Percentiles rank a stretch among this genome's conserved stretches.
These are phyloP conservation scores for Temnothorax unifasciatus DNA, from an alignment of 2,888 invertebrate genomes.

Conservation along the genomic window DNA sequence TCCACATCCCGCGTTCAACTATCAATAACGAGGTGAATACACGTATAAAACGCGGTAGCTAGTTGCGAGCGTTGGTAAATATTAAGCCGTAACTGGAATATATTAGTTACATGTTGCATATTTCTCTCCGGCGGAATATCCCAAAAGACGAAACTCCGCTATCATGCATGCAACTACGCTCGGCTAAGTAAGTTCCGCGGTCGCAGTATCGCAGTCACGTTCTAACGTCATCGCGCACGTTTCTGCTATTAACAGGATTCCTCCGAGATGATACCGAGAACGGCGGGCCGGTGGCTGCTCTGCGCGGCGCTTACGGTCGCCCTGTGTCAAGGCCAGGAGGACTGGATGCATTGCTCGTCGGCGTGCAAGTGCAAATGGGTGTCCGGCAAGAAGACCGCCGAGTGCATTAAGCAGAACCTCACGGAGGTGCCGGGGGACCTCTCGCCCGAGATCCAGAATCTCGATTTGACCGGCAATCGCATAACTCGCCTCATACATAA, in stretches of 20 bases:
- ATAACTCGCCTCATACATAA: constrained; percentile 90
- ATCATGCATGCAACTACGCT: constrained; percentile 23
- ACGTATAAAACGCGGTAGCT: background rate
- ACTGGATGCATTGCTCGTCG: constrained; percentile 89
- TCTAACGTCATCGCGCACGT: constrained; percentile 46
- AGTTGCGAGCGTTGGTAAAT: constrained; percentile 18
- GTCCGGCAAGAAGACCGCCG: constrained; percentile 94
- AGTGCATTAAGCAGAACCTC: constrained; percentile 91
- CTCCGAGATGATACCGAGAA: constrained; percentile 78
- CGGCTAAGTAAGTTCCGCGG: constrained; percentile 38
- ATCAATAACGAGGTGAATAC: constrained; percentile 30
- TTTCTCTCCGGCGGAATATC: constrained; percentile 19
- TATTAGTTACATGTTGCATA: constrained; percentile 17
- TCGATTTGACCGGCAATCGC: constrained; percentile 91
- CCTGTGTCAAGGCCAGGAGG: constrained; percentile 85
- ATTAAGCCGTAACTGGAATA: constrained; percentile 32
- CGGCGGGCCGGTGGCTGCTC: constrained; percentile 70
- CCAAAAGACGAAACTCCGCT: constrained; percentile 32
- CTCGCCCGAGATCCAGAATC: constrained; percentile 89
- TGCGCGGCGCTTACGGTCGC: constrained; percentile 80
- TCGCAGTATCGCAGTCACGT: constrained; percentile 29
- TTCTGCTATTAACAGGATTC: constrained; percentile 74
- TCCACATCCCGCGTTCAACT: constrained; percentile 39
- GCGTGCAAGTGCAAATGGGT: constrained; percentile 94
- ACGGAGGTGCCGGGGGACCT: constrained; percentile 91